phyloP scores from a whole-genome alignment of 2,797 vertebrate species.

The Betta splendens region DNA sequence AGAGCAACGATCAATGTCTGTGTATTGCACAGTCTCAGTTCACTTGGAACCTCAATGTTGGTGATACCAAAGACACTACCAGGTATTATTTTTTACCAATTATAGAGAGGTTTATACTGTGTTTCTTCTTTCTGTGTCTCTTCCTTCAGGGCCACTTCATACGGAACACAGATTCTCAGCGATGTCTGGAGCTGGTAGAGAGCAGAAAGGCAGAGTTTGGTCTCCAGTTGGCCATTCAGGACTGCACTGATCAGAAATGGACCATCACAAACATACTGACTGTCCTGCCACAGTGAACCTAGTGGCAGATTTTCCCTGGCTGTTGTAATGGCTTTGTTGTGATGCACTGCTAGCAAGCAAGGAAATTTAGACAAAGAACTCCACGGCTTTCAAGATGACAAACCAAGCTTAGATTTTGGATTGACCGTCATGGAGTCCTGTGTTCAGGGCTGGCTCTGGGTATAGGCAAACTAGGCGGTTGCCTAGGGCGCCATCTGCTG shows the following conservation, averaged over 20 bases:
- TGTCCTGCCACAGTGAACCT: constrained; percentile 66
- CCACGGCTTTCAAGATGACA: background rate
- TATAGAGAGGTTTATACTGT: no score
- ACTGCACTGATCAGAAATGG: constrained; percentile 92
- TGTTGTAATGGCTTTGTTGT: background rate
- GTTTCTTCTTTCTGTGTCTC: constrained; percentile 7
- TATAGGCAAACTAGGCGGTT: no score
- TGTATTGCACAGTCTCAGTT: no score
- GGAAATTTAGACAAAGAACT: background rate
- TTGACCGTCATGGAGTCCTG: constrained; percentile 1
- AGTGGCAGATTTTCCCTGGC: background rate
- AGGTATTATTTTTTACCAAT: no score
- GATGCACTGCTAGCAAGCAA: background rate
- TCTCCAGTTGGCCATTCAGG: constrained; percentile 89
- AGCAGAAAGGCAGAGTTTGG: constrained; percentile 86
- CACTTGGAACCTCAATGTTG: no score
- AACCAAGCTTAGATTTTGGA: background rate
- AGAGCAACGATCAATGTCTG: no score
- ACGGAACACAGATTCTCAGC: constrained; percentile 91
- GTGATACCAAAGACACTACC: no score
- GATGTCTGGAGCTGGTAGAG: constrained; percentile 91
- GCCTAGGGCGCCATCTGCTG: no score
- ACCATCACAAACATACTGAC: constrained; percentile 90
- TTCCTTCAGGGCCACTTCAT: constrained; percentile 88
- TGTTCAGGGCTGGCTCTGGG: no score